phyloP scores from a whole-genome alignment of 2,113 vertebrate genomes.

The Mesitornis unicolor region DNA sequence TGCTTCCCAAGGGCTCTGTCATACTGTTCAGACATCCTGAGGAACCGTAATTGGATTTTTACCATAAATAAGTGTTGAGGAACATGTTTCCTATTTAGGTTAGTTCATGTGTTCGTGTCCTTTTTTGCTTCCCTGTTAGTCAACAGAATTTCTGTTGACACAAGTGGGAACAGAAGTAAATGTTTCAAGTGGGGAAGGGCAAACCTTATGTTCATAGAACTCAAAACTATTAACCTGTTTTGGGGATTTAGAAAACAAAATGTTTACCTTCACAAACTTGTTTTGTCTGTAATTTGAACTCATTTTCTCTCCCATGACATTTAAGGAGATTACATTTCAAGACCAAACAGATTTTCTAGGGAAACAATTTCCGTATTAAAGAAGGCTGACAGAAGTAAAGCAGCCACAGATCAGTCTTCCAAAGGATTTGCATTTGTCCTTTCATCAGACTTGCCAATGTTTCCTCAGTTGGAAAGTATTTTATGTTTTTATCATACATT shows the following conservation, averaged over 20 bases:
- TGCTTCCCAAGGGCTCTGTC: neutral
- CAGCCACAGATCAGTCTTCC: neutral
- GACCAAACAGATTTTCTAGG: constrained; percentile 3
- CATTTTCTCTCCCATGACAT: neutral
- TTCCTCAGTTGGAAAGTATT: neutral
- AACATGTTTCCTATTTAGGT: constrained; percentile 26
- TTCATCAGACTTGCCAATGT: neutral
- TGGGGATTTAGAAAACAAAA: constrained; percentile 37
- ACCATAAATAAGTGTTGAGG: neutral
- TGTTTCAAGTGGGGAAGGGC: neutral
- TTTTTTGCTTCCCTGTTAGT: neutral
- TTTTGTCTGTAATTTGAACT: constrained; percentile 2
- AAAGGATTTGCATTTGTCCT: neutral
- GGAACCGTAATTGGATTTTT: neutral
- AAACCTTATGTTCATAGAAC: neutral
- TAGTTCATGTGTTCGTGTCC: neutral
- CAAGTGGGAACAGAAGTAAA: neutral
- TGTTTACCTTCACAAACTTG: neutral
- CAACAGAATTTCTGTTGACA: neutral
- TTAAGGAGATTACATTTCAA: constrained; percentile 17
- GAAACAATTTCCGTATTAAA: neutral
- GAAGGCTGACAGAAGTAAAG: neutral
- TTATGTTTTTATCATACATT: neutral
- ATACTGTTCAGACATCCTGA: neutral
- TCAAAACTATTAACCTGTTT: neutral